Base-by-base conservation (phyloP, 2,797 vertebrate genomes). In the Lepidocolaptes lacrymiger region DNA sequence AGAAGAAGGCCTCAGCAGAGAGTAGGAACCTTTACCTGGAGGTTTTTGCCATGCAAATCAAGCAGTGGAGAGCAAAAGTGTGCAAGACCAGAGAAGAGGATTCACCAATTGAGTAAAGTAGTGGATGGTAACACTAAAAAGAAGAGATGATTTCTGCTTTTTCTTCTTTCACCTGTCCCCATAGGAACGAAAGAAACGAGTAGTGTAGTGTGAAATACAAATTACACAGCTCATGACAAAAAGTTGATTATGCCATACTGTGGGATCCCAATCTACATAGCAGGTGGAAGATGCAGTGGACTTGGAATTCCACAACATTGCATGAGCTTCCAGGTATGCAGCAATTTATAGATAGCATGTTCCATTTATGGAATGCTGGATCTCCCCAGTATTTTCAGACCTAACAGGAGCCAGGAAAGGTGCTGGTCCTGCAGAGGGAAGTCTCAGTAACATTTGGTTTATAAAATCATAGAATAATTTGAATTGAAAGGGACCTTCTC, bases 61-160 rank as follows among this genome's bases (percentile, higher is more conserved):
- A 32, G 8, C 21, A 43, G 44, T 59, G 14, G 12, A 77, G 7
- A 56, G 3, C 1, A 4, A 48, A 69, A 63, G 2, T 0, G 0
- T n/a, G 15, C 2, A 43, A 52, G 8, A 68, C 2, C 43, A 52
- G 7, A 75, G 20, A 21, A 62, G 10, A 56, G 41, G 5, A 48
- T 28, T 72, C 27, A 34, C 8, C 7, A n/a, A 1, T 0, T 26
- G 9, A 30, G 5, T 28, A 32, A 10, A 49, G 36, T 21, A 64
- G 4, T 0, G 9, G 12, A 67, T 14, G 5, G 9, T n/a, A 64
- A 85, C 21, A 54, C 4, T n/a, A 7, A n/a, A 56, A 56, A 21
- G n/a, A 80, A 30, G 1, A 16, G 4, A 16, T 14, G 6, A 20
- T 13, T 54, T 3, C 2, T 76, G 18, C 3, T 51, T 55, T 62